These are phyloP conservation scores for Harmothoe impar DNA, from an alignment of 2,888 invertebrate species.

Conservation along the genomic window DNA sequence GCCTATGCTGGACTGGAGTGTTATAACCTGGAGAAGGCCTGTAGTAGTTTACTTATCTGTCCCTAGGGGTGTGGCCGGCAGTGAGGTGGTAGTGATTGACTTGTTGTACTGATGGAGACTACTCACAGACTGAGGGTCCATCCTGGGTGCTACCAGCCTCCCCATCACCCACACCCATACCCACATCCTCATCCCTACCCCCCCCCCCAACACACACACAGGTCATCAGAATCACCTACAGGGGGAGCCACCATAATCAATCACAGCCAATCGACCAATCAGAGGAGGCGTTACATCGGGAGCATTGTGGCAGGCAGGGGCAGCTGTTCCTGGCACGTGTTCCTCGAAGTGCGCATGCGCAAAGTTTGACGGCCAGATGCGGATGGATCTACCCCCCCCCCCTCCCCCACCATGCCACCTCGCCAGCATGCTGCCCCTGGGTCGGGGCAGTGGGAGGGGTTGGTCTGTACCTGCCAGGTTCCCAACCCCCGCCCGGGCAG, in stretches of 20 bases:
- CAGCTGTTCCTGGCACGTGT: constrained; percentile 35
- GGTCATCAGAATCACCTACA: background rate
- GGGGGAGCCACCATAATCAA: background rate
- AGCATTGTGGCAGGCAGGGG: background rate
- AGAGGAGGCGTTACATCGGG: background rate
- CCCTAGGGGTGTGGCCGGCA: too few relatives aligned
- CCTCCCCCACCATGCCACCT: background rate
- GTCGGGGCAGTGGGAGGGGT: background rate
- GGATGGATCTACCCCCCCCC: background rate
- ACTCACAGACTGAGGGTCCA: background rate
- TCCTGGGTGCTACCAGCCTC: background rate
- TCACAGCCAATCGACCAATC: constrained; percentile 49
- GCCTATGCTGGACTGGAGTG: too few relatives aligned
- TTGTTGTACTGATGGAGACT: too few relatives aligned
- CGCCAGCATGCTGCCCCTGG: background rate
- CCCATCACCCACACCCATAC: background rate
- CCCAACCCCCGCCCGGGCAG: background rate
- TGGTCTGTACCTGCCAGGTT: background rate
- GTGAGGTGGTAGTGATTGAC: too few relatives aligned
- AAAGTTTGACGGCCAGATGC: background rate
- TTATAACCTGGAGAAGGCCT: too few relatives aligned
- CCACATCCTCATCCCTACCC: background rate
- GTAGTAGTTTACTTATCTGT: too few relatives aligned
- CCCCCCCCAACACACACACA: background rate
- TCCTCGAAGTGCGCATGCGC: constrained; percentile 37